phyloP scores from a whole-genome alignment of 2,888 invertebrate species.

The Eueremaeus valkanovi region DNA sequence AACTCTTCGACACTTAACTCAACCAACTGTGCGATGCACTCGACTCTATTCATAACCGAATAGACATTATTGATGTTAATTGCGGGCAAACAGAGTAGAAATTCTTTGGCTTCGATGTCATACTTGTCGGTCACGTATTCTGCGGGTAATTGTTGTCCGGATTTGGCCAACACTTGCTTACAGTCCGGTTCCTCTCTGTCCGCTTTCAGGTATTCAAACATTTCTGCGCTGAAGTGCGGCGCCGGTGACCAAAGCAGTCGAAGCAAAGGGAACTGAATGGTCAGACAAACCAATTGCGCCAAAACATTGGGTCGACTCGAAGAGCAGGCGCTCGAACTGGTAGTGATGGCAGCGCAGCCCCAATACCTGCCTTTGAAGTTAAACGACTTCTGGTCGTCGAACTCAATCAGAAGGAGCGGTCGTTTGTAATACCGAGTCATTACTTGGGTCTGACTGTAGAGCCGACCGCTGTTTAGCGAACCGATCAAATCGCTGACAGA shows the following conservation, averaged over 20 bases:
- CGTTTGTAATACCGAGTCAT: conserved; percentile 85
- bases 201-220: conserved; percentile 91
- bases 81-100: conserved; percentile 81
- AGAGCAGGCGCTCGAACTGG: too few species aligned
- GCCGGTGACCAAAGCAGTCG: conserved; percentile 94
- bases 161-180: conserved; percentile 57
- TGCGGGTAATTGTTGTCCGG: conserved; percentile 34
- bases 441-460: conserved; percentile 89
- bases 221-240: conserved; percentile 90
- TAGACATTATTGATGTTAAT: conserved; percentile 79
- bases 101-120: conserved; percentile 56
- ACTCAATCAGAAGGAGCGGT: conserved; percentile 89
- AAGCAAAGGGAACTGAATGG: conserved; percentile 87
- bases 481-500: conserved; percentile 93
- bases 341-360: conserved; percentile 8
- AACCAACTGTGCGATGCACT: conserved; percentile 60
- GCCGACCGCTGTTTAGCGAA: conserved; percentile 86
- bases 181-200: conserved; percentile 73
- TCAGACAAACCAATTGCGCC: conserved; percentile 83
- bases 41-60: conserved; percentile 67
- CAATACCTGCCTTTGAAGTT: conserved; percentile 66
- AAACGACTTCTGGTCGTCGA: conserved; percentile 88
- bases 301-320: conserved; percentile 64
- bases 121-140: conserved; percentile 38
- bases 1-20: conserved; percentile 63